Evolutionary conservation across 92 coral and sea anemone species (phyloP).

Genomic region (Epizoanthus illoricatus): DNA sequence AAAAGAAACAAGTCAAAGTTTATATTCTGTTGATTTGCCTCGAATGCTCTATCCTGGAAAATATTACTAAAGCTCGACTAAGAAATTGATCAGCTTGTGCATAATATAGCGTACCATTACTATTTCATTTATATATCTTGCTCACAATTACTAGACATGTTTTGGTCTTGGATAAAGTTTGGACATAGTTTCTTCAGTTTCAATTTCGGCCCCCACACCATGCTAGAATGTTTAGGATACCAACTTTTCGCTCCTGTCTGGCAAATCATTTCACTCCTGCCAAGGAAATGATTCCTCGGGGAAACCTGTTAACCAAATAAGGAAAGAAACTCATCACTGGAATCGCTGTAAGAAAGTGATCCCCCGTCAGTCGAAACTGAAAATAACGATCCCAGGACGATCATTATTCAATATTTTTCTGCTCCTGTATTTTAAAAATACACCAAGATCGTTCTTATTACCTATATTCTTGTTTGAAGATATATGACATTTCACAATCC

Average conservation of each 20-base stretch:
- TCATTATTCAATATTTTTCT: neutral
- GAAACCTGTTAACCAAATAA: neutral
- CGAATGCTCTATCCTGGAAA: too few relatives aligned
- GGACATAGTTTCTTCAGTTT: neutral
- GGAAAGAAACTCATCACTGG: neutral
- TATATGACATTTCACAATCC: neutral
- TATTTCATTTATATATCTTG: neutral
- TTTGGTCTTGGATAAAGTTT: neutral
- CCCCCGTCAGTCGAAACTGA: neutral
- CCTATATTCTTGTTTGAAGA: neutral
- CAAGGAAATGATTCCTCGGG: too few relatives aligned
- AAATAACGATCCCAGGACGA: neutral
- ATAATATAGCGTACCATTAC: too few relatives aligned
- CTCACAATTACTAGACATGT: neutral
- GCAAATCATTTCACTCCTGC: slow-evolving; percentile 2
- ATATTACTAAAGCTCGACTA: too few relatives aligned
- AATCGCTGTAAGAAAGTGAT: neutral
- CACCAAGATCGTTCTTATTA: neutral
- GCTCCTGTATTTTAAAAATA: neutral
- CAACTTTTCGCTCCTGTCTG: slow-evolving; percentile 1
- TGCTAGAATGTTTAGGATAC: neutral
- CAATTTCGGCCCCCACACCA: neutral
- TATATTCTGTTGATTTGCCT: too few relatives aligned
- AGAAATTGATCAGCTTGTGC: too few relatives aligned
- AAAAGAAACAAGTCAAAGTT: too few relatives aligned